A percentile compares a stretch with the other conserved stretches of the same genome.
phyloP scores from a whole-genome alignment of 23 tunicate species.

The Botrylloides violaceus region DNA sequence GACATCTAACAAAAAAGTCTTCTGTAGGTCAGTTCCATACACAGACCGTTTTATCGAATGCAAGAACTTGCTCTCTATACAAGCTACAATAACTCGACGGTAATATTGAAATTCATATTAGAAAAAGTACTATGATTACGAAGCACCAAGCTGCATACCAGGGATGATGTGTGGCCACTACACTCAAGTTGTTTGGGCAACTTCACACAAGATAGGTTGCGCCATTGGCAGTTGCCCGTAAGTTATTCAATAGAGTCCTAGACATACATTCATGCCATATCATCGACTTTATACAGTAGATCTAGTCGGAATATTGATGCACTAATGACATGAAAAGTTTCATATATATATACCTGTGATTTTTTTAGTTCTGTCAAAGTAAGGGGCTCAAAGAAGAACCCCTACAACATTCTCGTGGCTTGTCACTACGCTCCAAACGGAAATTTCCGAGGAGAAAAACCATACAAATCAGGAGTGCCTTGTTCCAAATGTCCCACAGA shows the following conservation, averaged over 20 bases:
- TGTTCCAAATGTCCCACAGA: background rate
- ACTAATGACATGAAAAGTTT: too few relatives aligned
- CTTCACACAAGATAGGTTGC: constrained; percentile 4
- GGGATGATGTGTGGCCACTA: constrained; percentile 6
- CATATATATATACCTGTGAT: too few relatives aligned
- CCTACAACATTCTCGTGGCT: background rate
- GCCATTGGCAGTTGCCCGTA: background rate
- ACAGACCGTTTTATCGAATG: too few relatives aligned
- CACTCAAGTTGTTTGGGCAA: constrained; percentile 6
- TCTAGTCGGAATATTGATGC: too few relatives aligned
- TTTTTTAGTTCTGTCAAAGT: background rate
- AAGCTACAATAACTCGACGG: too few relatives aligned
- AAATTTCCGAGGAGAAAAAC: background rate
- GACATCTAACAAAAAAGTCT: too few relatives aligned
- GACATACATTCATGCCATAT: background rate
- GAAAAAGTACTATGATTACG: background rate
- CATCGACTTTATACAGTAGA: too few relatives aligned
- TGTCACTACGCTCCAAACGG: background rate
- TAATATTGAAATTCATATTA: too few relatives aligned
- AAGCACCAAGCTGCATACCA: background rate
- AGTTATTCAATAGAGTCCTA: constrained; percentile 7
- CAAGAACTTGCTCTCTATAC: too few relatives aligned
- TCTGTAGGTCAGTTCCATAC: too few relatives aligned
- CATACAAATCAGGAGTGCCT: background rate
- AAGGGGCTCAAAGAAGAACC: background rate